Conservation (phyloP, 2,888 invertebrate genomes). For the Troides aeacus region DNA sequence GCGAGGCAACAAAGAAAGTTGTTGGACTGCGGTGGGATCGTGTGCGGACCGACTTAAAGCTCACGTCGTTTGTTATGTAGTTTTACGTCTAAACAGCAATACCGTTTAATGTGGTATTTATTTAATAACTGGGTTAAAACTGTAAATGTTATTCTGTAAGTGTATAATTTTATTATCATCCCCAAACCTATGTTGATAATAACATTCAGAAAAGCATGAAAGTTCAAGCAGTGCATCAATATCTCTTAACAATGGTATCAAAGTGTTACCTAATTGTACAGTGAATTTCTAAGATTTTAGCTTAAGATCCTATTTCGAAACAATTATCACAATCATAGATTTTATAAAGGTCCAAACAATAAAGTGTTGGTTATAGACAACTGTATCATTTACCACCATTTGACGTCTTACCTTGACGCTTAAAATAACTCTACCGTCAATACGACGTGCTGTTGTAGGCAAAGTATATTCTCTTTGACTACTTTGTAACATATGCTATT, state of each 20-base stretch:
- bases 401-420: not conserved
- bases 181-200: too few relatives aligned
- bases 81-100: constrained; percentile 48
- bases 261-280: not conserved
- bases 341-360: not conserved
- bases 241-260: too few relatives aligned
- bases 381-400: not conserved
- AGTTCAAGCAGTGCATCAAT: too few relatives aligned
- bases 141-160: too few relatives aligned
- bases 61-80: constrained; percentile 43
- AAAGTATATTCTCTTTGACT: too few relatives aligned
- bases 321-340: not conserved
- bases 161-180: too few relatives aligned
- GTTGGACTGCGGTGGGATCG: constrained; percentile 52
- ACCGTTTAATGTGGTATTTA: constrained; percentile 34
- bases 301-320: not conserved
- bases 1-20: constrained; percentile 71
- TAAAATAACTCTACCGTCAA: not conserved
- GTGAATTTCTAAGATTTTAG: not conserved
- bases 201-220: too few relatives aligned
- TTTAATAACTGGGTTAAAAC: not conserved
- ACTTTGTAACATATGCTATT: too few relatives aligned
- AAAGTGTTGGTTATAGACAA: not conserved
- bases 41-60: constrained; percentile 48
- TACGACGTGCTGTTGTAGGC: too few relatives aligned